phyloP scores from a whole-genome alignment of 2,888 invertebrate genomes.

The Thelaira solivaga region DNA sequence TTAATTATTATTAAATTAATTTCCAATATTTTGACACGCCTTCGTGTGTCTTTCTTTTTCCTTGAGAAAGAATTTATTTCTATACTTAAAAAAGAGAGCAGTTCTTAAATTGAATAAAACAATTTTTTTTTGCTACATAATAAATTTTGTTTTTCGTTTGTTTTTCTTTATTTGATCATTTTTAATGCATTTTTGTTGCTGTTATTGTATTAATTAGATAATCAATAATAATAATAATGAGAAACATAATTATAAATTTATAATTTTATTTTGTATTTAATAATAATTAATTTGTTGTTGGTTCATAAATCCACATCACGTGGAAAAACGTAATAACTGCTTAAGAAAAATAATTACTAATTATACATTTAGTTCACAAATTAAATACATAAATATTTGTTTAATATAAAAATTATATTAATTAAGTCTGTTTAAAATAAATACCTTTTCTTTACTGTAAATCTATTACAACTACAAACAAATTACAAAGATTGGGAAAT shows the following conservation, averaged over 20 bases:
- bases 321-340: constrained; percentile 27
- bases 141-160: constrained; percentile 57
- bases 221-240: constrained; percentile 56
- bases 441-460: no score
- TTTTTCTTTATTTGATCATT: constrained; percentile 57
- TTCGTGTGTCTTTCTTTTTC: no score
- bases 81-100: no score
- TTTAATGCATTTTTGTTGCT: constrained; percentile 58
- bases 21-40: no score
- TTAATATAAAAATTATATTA: constrained; percentile 21
- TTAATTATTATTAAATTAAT: no score
- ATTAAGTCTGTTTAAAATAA: constrained; percentile 11
- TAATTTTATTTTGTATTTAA: constrained; percentile 34
- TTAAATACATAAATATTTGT: neutral
- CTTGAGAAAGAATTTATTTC: no score
- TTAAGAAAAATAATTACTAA: constrained; percentile 40
- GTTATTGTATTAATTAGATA: constrained; percentile 50
- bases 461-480: constrained; percentile 47
- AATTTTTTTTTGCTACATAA: constrained; percentile 59
- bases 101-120: constrained; percentile 8
- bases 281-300: constrained; percentile 45
- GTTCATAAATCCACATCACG: no score
- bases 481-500: constrained; percentile 32
- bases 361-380: constrained; percentile 28
- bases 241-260: constrained; percentile 58